Percentiles rank a stretch among this genome's conserved stretches.
These are phyloP conservation scores for Galagoides demidoff DNA, from an alignment of 2,797 vertebrate genomes.

Conservation along the genomic window DNA sequence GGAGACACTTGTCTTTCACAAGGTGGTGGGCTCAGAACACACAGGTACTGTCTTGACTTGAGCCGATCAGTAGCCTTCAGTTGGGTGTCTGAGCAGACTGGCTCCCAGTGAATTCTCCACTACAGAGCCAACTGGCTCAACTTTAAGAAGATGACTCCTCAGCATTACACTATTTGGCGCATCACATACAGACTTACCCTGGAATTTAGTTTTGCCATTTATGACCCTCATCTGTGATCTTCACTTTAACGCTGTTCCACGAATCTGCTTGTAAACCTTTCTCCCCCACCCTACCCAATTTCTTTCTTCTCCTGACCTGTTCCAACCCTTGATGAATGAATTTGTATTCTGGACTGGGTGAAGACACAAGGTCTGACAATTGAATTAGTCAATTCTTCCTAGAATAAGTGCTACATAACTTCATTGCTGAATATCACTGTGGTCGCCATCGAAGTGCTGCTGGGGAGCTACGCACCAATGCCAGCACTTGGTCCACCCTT, in stretches of 20 bases:
- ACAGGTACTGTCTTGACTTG: background rate
- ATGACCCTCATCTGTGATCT: background rate
- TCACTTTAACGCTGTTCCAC: background rate
- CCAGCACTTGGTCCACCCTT: too few species aligned
- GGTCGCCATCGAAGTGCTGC: too few species aligned
- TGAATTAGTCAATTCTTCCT: too few species aligned
- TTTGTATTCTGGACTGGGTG: background rate
- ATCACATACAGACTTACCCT: background rate
- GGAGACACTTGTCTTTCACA: background rate
- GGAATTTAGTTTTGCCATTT: background rate
- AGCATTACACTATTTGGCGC: background rate
- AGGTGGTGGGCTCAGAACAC: background rate
- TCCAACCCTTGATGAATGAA: background rate
- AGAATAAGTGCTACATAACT: too few species aligned
- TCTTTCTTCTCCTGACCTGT: background rate
- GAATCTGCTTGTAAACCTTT: background rate
- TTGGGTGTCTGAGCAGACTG: background rate
- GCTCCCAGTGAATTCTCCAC: background rate
- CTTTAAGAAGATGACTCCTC: background rate
- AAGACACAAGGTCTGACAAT: background rate
- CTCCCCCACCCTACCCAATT: background rate
- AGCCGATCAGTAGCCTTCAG: background rate
- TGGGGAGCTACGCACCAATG: too few species aligned
- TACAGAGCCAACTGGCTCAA: background rate
- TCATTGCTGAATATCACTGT: too few species aligned